Base-by-base conservation (phyloP, 2,888 invertebrate genomes). In the Pristionchus fissidentatus region DNA sequence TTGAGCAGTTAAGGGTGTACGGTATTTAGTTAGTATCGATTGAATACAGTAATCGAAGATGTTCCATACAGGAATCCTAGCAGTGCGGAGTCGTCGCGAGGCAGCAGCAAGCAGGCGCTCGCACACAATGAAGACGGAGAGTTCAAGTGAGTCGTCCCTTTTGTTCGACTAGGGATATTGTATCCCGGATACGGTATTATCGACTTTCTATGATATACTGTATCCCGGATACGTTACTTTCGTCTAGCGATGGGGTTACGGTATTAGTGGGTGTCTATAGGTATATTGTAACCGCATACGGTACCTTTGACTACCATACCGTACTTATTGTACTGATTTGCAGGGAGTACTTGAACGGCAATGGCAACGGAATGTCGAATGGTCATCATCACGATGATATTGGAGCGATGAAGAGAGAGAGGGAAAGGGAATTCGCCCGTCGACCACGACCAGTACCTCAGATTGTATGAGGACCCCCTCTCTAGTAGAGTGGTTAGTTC, bases 61-160 rank as follows among this genome's bases (percentile, higher is more conserved):
- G 22, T 1, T 77, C 32, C 7, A 49, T 77, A 26, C 49, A 77
- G 75, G 49, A 46, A 77, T 32, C 49, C 75, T 0, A 49, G 49
- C 4, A 32, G 32, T 8, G 75, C 75, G 3, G 75, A 46, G 22
- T 77, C 75, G 8, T 79, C 79, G 8, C 70, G 83, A 19, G 83
- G 83, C 10, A 73, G 70, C 55, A 73, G 70, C 41, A 83, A 83
- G 43, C 83, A 83, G n/a, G 83, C 83, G 38, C 73, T 83, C 41
- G 73, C 83, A 22, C 73, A 83, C 41, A 46, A 83, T 73, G 83
- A 83, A 55, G 83, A 83, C 52, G 83, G 70, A 38, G 83, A 83
- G 43, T 83, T 83, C 83, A 83, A 83, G 82, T 82, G 66, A 82
- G 82, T 66, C 10, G n/a, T 60, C 62, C 8, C 10, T 60, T 10